Evolutionary conservation across 1,140 invertebrate species (phyloP), one percentile per base, ranked within the genome.

Genomic region (Dufourea novaeangliae): DNA sequence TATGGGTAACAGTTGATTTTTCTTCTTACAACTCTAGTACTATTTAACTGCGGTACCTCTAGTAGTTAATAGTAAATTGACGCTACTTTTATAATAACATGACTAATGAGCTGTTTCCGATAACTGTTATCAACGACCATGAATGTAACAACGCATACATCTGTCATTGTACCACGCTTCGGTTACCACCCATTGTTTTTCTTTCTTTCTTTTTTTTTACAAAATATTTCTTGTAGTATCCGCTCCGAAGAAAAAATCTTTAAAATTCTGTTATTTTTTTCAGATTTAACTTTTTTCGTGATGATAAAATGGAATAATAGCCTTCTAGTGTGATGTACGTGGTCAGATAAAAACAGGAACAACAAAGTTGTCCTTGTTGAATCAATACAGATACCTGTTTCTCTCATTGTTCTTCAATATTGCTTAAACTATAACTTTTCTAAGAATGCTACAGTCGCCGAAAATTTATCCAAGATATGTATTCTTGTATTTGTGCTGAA

Each of bases 1-100:
- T 66, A 54, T 82, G 29, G 66, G 67, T 87, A 88, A 84, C 78
- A 82, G 81, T 81, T 56, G 41, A 62, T 68, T 72, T 29, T 81
- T 56, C 32, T 63, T 74, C 63, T 79, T 83, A 80, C 32, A 83
- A 69, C 17, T 62, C 73, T 86, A 83, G 54, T 39, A 64, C 79
- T 87, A n/a, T n/a, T n/a, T n/a, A 85, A 66, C 76, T 80, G 77
- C 46, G 67, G 54, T 80, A 86, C 68, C 72, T 71, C 29, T 83
- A 79, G 41, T 85, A 66, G 34, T 86, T 50, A 81, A 79, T 72
- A 71, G 78, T 85, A 87, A 80, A 71, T 77, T 84, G 67, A 78
- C 73, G 70, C 82, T 86, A 87, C 77, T 72, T 34, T 70, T 66
- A 78, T 69, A 79, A 69, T 81, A 84, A 80, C 57, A 71, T 67